These are phyloP conservation scores for Lacerta agilis DNA, from an alignment of 2,797 vertebrate species.

Conservation along the genomic window DNA sequence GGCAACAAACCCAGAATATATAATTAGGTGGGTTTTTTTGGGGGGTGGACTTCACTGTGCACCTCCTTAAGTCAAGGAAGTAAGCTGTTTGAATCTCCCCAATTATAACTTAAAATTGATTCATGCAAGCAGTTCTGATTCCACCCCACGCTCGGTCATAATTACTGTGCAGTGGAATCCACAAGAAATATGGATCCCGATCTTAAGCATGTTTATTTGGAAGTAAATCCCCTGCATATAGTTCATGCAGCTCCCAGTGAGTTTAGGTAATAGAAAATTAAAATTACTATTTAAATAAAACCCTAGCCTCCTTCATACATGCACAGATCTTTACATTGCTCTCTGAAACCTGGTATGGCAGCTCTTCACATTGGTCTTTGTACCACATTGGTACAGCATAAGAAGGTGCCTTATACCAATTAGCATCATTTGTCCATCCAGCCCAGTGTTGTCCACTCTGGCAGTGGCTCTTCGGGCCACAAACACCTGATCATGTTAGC, in stretches of 20 bases:
- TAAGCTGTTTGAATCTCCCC: background rate
- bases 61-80: background rate
- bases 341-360: background rate
- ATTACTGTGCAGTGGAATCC: background rate
- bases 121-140: background rate
- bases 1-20: conserved; percentile 13
- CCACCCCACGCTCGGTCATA: too few relatives aligned
- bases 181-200: background rate
- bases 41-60: background rate
- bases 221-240: background rate
- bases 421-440: too few relatives aligned
- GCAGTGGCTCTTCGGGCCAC: background rate
- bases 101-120: background rate
- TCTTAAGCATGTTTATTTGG: background rate
- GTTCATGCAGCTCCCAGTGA: background rate
- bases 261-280: background rate
- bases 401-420: background rate
- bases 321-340: background rate
- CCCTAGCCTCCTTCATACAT: too few relatives aligned
- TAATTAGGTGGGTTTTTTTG: conserved; percentile 15
- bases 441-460: background rate
- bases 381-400: background rate
- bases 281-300: too few relatives aligned
- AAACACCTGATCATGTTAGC: background rate
- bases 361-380: background rate